phyloP scores from a whole-genome alignment of 2,113 vertebrate genomes.

The Alligator mississippiensis region DNA sequence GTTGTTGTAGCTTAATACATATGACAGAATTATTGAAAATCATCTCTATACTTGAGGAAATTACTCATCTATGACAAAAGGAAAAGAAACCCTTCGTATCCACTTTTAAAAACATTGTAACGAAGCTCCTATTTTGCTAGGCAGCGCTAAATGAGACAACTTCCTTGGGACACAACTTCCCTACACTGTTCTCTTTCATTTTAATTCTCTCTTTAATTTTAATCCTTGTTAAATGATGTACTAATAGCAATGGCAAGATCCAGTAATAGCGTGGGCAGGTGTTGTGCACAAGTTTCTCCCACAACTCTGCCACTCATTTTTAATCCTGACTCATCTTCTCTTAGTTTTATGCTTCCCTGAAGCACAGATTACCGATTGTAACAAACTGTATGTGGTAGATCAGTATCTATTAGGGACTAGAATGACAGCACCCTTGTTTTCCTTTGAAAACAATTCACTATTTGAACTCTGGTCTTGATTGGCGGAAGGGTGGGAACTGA shows the following conservation, averaged over 20 bases:
- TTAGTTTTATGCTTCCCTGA: background rate
- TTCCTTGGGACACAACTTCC: background rate
- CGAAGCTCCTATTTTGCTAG: background rate
- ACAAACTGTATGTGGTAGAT: background rate
- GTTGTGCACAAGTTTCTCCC: conserved; percentile 26
- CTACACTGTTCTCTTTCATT: background rate
- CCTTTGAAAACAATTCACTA: background rate
- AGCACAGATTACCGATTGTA: conserved; percentile 6
- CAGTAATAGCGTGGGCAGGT: conserved; percentile 55
- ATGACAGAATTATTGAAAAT: background rate
- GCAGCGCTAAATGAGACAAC: background rate
- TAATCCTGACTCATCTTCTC: conserved; percentile 52
- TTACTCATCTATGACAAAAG: background rate
- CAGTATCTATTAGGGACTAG: background rate
- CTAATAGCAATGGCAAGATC: background rate
- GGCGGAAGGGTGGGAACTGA: background rate
- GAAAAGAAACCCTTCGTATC: background rate
- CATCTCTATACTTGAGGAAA: background rate
- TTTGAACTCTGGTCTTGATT: background rate
- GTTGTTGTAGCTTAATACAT: background rate
- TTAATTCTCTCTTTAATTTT: conserved; percentile 10
- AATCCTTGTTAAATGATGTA: conserved; percentile 1
- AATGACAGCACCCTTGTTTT: background rate
- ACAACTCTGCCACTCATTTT: conserved; percentile 37
- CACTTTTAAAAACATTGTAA: background rate